Conservation (phyloP, 2,797 vertebrate species). For the Pyrocephalus nanus region DNA sequence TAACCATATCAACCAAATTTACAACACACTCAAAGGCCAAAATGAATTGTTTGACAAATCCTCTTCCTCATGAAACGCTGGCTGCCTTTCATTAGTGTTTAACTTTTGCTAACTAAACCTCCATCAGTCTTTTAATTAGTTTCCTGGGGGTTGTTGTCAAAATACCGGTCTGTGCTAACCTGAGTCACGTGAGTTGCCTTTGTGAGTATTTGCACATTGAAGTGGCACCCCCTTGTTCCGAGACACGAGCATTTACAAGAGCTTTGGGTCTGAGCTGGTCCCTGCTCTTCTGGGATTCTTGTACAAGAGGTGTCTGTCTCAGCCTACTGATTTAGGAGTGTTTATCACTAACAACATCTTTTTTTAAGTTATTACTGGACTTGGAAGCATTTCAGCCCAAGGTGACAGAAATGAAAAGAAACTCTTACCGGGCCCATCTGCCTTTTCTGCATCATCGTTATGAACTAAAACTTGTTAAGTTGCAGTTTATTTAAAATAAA, state of each 20-base stretch:
- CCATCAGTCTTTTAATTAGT: not conserved
- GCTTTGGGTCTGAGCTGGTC: not conserved
- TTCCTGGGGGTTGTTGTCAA: slow-evolving; percentile 11
- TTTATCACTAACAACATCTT: not conserved
- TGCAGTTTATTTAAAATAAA: not conserved
- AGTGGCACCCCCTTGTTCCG: not conserved
- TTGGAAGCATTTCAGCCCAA: not conserved
- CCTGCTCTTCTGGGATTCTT: not conserved
- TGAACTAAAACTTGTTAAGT: not conserved
- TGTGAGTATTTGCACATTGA: not conserved
- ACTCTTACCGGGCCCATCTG: not conserved
- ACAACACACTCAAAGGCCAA: not conserved
- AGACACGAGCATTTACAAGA: not conserved
- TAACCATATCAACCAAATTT: not conserved
- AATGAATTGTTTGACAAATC: not conserved
- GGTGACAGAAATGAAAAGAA: not conserved
- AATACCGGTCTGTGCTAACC: not conserved
- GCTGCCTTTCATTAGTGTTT: not conserved
- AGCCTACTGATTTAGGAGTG: not conserved
- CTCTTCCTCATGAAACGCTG: not conserved
- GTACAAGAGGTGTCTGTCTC: not conserved
- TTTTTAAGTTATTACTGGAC: not conserved
- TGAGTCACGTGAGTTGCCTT: not conserved
- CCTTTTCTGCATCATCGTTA: not conserved
- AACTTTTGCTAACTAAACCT: slow-evolving; percentile 23